These are phyloP conservation scores for Rhinopithecus roxellana DNA, from an alignment of 2,113 vertebrate genomes.

Conservation along the genomic window DNA sequence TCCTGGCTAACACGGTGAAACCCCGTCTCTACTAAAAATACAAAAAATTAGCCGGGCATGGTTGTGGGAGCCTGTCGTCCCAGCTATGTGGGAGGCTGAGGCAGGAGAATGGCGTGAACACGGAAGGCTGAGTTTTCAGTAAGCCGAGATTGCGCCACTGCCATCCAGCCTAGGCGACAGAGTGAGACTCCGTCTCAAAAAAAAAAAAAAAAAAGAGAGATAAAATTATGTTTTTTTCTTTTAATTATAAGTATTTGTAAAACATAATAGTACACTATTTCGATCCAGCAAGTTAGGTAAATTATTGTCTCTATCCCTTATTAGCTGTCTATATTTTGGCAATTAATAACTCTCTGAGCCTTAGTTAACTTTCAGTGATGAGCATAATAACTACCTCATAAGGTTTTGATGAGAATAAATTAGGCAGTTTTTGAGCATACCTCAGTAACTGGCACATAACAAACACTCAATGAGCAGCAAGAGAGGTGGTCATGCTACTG, in stretches of 20 bases:
- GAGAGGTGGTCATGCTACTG: background rate
- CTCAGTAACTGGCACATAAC: background rate
- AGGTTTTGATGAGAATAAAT: background rate
- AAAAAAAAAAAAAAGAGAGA: background rate
- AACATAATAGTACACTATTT: background rate
- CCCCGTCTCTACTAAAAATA: too few relatives aligned
- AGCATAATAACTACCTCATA: background rate
- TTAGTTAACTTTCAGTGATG: background rate
- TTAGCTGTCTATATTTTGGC: background rate
- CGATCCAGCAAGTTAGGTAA: background rate
- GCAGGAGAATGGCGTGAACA: too few relatives aligned
- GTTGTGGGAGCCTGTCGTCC: too few relatives aligned
- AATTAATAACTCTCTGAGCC: background rate
- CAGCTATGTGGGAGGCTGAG: too few relatives aligned
- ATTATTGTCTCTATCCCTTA: background rate
- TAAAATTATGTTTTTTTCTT: too few relatives aligned
- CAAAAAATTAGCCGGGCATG: too few relatives aligned
- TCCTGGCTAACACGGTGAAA: too few relatives aligned
- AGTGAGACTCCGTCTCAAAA: too few relatives aligned
- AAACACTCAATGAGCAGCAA: background rate
- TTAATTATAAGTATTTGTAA: background rate
- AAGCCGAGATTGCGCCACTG: rapidly evolving
- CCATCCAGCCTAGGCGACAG: too few relatives aligned
- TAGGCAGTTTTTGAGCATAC: background rate
- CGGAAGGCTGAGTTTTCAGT: too few relatives aligned